Percentiles rank a stretch among this genome's conserved stretches.
phyloP scores from a whole-genome alignment of 2,113 vertebrate genomes.

The Apodemus speciosus region DNA sequence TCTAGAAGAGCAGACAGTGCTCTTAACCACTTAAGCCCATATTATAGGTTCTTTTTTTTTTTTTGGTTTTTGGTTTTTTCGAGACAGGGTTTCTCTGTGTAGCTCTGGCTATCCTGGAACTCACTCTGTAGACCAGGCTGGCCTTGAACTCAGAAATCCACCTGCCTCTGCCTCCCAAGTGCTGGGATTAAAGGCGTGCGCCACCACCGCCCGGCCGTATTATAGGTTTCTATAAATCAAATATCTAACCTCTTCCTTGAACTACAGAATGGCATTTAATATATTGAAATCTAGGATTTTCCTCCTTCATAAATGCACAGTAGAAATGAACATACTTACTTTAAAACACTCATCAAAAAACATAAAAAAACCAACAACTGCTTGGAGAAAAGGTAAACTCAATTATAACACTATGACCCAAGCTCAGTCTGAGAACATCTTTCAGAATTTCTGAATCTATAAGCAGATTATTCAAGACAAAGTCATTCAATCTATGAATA shows the following conservation, averaged over 20 bases:
- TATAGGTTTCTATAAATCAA: conserved; percentile 38
- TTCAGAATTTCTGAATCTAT: conserved; percentile 8
- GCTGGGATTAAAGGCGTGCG: no score
- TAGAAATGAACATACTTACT: conserved; percentile 40
- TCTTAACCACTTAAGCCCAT: no score
- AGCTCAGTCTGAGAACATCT: not conserved
- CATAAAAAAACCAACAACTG: not conserved
- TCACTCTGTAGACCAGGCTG: no score
- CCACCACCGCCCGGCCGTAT: no score
- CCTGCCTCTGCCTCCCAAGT: no score
- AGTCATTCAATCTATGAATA: conserved; percentile 12
- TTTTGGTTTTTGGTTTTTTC: no score
- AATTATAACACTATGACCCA: not conserved
- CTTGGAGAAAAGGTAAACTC: not conserved
- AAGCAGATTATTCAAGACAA: conserved; percentile 27
- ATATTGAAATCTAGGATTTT: conserved; percentile 55
- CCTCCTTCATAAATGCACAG: conserved; percentile 44
- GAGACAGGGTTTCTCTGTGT: no score
- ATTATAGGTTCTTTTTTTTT: not conserved
- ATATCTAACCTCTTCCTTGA: not conserved
- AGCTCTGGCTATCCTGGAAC: no score
- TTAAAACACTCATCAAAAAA: not conserved
- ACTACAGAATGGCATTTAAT: conserved; percentile 57
- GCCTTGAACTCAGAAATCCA: no score
- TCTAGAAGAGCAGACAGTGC: no score